Evolutionary conservation across 2,113 vertebrate species (phyloP).

Genomic region (Hirundichthys speculiger): DNA sequence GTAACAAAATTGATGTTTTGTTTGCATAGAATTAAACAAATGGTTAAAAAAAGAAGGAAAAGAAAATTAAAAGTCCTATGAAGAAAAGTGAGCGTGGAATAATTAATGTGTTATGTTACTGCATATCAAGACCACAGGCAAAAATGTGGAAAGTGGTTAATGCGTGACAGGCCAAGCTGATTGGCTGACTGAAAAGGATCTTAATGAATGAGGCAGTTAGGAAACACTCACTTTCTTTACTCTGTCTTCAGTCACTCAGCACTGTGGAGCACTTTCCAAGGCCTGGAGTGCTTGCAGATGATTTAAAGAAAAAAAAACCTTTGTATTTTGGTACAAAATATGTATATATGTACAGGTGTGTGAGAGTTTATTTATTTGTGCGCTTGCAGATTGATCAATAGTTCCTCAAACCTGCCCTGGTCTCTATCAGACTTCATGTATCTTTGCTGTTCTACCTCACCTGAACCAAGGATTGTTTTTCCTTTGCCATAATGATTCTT

Average conservation of each 20-base stretch:
- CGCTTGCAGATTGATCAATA: constrained; percentile 23
- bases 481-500: constrained; percentile 61
- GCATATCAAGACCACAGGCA: no score
- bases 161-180: no score
- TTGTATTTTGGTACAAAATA: neutral
- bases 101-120: no score
- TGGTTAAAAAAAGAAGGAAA: no score
- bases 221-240: constrained; percentile 28
- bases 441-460: constrained; percentile 69
- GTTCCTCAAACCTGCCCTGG: constrained; percentile 60
- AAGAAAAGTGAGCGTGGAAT: no score
- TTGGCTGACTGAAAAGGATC: no score
- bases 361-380: constrained; percentile 1
- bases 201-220: no score
- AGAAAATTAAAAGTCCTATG: no score
- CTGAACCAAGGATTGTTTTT: constrained; percentile 69
- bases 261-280: constrained; percentile 46
- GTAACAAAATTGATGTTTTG: no score
- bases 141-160: no score
- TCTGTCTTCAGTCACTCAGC: constrained; percentile 41
- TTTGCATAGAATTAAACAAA: no score
- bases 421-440: constrained; percentile 66
- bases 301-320: constrained; percentile 14
- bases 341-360: neutral
- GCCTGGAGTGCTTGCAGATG: constrained; percentile 37